Evolutionary conservation across 2,888 invertebrate genomes (phyloP).

Genomic region (Petrolisthes cinctipes): DNA sequence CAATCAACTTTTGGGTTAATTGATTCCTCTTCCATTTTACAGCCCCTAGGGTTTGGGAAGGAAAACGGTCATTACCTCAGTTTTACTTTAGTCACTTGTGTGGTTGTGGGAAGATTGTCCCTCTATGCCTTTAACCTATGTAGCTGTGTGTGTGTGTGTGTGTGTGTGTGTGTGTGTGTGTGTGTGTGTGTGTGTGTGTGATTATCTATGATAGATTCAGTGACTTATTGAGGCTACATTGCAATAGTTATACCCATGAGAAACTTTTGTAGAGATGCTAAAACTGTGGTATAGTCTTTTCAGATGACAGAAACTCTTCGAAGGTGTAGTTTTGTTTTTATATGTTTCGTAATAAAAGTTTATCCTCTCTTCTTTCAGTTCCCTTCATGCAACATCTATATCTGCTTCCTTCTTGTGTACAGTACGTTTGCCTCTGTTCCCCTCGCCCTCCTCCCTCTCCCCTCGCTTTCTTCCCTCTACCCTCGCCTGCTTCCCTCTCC

Average conservation of each 20-base stretch:
- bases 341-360: too few species aligned
- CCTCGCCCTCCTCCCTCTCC: neutral
- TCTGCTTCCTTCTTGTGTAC: neutral
- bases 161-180: conserved; percentile 1
- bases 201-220: neutral
- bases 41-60: too few species aligned
- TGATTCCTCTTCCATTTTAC: too few species aligned
- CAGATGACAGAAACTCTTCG: neutral
- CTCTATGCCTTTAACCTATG: too few species aligned
- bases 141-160: neutral
- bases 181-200: conserved; percentile 18
- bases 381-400: neutral
- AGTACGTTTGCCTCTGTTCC: neutral
- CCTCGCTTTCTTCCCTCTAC: neutral
- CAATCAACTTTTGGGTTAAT: too few species aligned
- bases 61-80: too few species aligned
- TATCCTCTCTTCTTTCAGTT: conserved; percentile 2
- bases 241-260: too few species aligned
- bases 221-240: too few species aligned
- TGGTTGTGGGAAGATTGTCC: too few species aligned
- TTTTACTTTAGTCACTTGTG: too few species aligned
- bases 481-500: neutral
- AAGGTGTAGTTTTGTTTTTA: neutral
- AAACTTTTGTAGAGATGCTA: too few species aligned
- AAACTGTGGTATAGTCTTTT: neutral